Percentiles rank a stretch among this genome's conserved stretches.
These are phyloP conservation scores for Escarpia spicata DNA, from an alignment of 2,888 invertebrate species.

Conservation along the genomic window DNA sequence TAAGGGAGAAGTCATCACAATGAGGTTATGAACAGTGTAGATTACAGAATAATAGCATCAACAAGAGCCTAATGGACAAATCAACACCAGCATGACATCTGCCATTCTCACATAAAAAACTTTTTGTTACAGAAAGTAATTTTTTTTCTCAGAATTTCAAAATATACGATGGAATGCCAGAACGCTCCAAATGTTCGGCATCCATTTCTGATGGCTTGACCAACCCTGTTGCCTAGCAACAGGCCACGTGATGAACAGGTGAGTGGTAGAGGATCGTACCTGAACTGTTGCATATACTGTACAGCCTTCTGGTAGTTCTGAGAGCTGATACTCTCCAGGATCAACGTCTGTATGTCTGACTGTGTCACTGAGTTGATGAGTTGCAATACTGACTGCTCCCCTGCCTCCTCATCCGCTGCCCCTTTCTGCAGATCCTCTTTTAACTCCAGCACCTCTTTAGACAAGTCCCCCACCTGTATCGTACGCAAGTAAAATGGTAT, in stretches of 20 bases:
- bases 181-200: constrained; percentile 29
- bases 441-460: constrained; percentile 59
- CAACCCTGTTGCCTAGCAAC: neutral
- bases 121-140: too few species aligned
- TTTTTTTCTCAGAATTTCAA: neutral
- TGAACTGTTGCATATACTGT: constrained; percentile 25
- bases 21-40: too few species aligned
- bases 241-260: neutral
- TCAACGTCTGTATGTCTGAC: constrained; percentile 60
- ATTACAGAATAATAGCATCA: too few species aligned
- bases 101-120: too few species aligned
- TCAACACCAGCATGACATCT: too few species aligned
- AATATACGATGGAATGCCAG: constrained; percentile 28
- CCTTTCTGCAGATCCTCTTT: constrained; percentile 60
- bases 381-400: constrained; percentile 59
- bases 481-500: neutral
- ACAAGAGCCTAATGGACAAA: too few species aligned
- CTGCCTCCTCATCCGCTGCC: constrained; percentile 59
- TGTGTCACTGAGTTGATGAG: constrained; percentile 56
- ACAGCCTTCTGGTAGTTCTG: constrained; percentile 76
- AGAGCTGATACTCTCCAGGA: constrained; percentile 70
- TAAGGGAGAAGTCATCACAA: neutral
- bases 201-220: constrained; percentile 26
- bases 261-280: neutral
- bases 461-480: constrained; percentile 60